Base-by-base conservation (phyloP, 2,888 invertebrate genomes). In the Xestobium rufovillosum region DNA sequence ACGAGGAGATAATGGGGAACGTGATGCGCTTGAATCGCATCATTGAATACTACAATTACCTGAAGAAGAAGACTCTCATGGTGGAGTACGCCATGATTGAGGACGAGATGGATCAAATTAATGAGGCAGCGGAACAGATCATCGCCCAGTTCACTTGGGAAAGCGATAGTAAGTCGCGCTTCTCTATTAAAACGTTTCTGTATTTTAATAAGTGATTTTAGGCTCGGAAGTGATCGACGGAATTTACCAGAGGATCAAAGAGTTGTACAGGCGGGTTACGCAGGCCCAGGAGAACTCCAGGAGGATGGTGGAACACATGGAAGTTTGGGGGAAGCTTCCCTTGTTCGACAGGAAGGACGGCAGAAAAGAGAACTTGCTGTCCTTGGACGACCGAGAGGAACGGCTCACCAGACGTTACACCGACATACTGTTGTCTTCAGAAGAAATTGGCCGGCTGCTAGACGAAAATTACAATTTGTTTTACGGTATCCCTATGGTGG, bases 11-110 rank as follows among this genome's bases (percentile, higher is more conserved):
- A 31, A 75, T 71, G 41, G 63, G 55, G 12, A 57, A 55, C 13
- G 55, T 60, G 6, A 53, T 61, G 26, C 65, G 65, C 45, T 60
- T 70, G 11, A 60, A 56, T 13, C 70, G 79, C n/a, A 75, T 80
- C n/a, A 72, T 78, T 3, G 71, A 78, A 29, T 80, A 89, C 83
- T 92, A 91, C 63, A 94, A 94, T 59, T 78, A 80, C 44, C 77
- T 91, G 27, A 73, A 81, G 31, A 73, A 70, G 13, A 72, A 77
- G n/a, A 79, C 85, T 14, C 76, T 82, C 30, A 73, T 75, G 35
- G 83, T 83, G 0, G 94, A 94, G 64, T 80, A 76, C 41, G 75
- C 78, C 12, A 71, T 94, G 23, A 78, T 94, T 36, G 71, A 76
- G 48, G 73, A 77, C 34, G 88, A 92, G 63, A 71, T 94, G 42